A percentile compares a stretch with the other conserved stretches of the same genome.
Conservation (phyloP, 2,113 vertebrate genomes). For the Etia nguti region DNA sequence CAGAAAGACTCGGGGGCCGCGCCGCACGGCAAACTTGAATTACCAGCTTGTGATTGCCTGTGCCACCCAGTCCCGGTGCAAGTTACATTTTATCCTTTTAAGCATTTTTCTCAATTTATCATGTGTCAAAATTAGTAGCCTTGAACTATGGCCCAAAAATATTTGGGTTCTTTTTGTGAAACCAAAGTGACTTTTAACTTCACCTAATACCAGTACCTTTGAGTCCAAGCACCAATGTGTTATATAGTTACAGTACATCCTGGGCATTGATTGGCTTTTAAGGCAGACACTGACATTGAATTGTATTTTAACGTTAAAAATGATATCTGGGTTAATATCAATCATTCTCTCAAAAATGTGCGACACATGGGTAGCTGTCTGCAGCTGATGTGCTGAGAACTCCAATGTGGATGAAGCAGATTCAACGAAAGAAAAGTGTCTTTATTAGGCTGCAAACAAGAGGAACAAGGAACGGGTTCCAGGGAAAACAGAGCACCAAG, state of each 20-base stretch:
- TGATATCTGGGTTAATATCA: background rate
- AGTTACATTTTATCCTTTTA: background rate
- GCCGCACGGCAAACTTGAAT: background rate
- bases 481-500: background rate
- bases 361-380: background rate
- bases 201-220: rapidly evolving
- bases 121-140: background rate
- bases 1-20: background rate
- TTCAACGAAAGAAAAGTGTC: background rate
- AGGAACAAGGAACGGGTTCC: background rate
- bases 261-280: background rate
- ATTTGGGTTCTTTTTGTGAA: background rate
- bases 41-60: background rate
- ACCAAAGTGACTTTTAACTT: background rate
- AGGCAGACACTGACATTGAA: rapidly evolving
- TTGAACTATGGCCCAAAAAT: background rate
- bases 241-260: rapidly evolving
- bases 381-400: background rate
- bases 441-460: rapidly evolving
- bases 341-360: background rate
- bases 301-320: background rate
- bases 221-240: background rate
- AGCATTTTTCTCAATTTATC: background rate
- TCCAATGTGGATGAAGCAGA: background rate
- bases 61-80: background rate